A percentile compares a stretch with the other conserved stretches of the same genome.
These are phyloP conservation scores for Sebastes taczanowskii DNA, from an alignment of 2,797 vertebrate genomes.

Conservation along the genomic window DNA sequence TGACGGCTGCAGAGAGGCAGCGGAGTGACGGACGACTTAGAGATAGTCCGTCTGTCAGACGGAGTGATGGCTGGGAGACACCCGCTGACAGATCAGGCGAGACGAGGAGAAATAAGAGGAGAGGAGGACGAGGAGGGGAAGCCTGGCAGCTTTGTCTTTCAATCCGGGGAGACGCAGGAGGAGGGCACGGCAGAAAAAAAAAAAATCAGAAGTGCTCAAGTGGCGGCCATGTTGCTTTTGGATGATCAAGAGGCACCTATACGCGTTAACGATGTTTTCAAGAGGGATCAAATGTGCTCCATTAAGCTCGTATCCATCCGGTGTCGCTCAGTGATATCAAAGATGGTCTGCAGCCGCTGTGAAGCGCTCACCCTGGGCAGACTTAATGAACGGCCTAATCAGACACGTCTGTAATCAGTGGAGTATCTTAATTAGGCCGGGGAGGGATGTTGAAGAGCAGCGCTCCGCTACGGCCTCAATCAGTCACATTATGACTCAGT, in stretches of 20 bases:
- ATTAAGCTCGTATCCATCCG: constrained; percentile 47
- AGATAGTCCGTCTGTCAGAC: constrained; percentile 71
- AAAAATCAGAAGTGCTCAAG: constrained; percentile 1
- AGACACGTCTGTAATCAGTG: constrained; percentile 55
- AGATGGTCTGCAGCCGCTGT: constrained; percentile 29
- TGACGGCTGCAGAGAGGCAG: constrained; percentile 61
- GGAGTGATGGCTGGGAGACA: constrained; percentile 74
- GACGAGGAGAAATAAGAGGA: constrained; percentile 59
- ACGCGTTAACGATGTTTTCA: constrained; percentile 43
- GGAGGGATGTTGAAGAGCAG: constrained; percentile 38
- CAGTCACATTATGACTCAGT: constrained; percentile 6
- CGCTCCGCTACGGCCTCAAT: constrained; percentile 15
- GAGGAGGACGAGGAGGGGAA: constrained; percentile 41
- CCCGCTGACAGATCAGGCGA: constrained; percentile 72
- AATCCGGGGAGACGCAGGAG: constrained; percentile 43
- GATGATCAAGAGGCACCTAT: constrained; percentile 20
- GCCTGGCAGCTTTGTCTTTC: constrained; percentile 66
- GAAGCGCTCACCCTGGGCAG: constrained; percentile 52
- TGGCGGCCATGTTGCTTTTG: not conserved
- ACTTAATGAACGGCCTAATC: constrained; percentile 57
- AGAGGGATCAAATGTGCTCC: constrained; percentile 52
- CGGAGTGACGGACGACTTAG: constrained; percentile 72
- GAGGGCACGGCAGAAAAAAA: not conserved
- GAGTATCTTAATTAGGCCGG: constrained; percentile 62
- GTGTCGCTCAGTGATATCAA: constrained; percentile 29